These are phyloP conservation scores for Andrena hattorfiana DNA, from an alignment of 2,888 invertebrate species.

Conservation along the genomic window DNA sequence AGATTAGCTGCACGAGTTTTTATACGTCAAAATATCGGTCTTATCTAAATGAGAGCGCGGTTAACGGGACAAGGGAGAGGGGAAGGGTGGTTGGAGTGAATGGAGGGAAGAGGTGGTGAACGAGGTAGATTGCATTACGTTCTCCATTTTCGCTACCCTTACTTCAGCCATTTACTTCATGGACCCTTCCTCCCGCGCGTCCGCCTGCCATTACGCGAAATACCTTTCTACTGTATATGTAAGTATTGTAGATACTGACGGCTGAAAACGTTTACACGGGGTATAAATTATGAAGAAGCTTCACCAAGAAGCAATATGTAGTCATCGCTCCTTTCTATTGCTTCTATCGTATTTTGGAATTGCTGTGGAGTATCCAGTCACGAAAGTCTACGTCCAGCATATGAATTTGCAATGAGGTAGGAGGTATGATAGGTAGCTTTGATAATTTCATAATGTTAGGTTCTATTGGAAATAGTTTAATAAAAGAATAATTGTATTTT, in stretches of 20 bases:
- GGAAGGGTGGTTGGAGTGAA: neutral
- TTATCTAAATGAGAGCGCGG: conserved; percentile 67
- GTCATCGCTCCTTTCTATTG: neutral
- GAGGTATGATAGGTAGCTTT: too few species aligned
- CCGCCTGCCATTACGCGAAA: conserved; percentile 8
- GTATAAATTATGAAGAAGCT: neutral
- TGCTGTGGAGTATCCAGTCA: too few species aligned
- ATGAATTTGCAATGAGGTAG: too few species aligned
- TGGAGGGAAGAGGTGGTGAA: conserved; percentile 39
- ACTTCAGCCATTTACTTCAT: conserved; percentile 41
- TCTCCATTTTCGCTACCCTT: conserved; percentile 52
- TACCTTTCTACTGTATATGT: neutral
- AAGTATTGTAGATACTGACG: neutral
- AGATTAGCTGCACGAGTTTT: conserved; percentile 66
- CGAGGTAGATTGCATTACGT: conserved; percentile 62
- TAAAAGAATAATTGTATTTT: too few species aligned
- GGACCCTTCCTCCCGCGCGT: neutral
- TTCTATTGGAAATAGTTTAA: too few species aligned
- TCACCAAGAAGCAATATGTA: neutral
- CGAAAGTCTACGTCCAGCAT: too few species aligned
- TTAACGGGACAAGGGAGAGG: conserved; percentile 27
- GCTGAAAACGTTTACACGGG: neutral
- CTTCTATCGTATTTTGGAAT: neutral
- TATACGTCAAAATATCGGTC: conserved; percentile 61
- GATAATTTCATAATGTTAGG: too few species aligned